Base-by-base conservation (phyloP, 1,140 invertebrate genomes). In the Aphidius ervi region DNA sequence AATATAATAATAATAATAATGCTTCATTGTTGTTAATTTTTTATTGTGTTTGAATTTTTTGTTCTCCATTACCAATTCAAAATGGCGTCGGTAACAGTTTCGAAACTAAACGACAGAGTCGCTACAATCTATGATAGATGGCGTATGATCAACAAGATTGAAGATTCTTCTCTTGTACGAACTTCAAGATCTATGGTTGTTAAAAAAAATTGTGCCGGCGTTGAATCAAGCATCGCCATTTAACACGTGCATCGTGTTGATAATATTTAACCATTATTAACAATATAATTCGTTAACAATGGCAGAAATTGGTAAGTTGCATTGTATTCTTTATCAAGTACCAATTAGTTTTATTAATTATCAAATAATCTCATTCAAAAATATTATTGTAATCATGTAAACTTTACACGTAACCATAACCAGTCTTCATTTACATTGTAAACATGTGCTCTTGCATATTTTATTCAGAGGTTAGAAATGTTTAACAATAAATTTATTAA, bases 251-350 rank as follows among this genome's bases (percentile, higher is more conserved):
- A 16, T 16, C 16, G 16, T 16, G 16, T 16, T 16, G 16, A 16
- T 16, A 16, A 16, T 16, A 16, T 16, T 16, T 16, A 16, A 16
- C 16, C 16, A 16, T 16, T 69, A 56, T 63, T 50, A 43, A 57
- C 41, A 58, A 20, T 48, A 54, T 56, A 58, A 6, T 41, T 45
- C 47, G 9, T 65, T 63, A 42, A 74, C 59, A 66, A 75, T 76
- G 74, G 73, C 72, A 69, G 74, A 76, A 70, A 70, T 68, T n/a
- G 74, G 72, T 75, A 73, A 74, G 56, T 71, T 59, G 45, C 4
- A 58, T 58, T 37, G 23, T 31, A n/a, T 54, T 47, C 16, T n/a
- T 52, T 4, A 7, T 41, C n/a, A 53, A 23, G 31, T 45, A 43
- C 8, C 5, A 43, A 52, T 7, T 20, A 9, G 1, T 31, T 31